Conservation (phyloP, 2,888 invertebrate genomes). For the Alcis repandata region DNA sequence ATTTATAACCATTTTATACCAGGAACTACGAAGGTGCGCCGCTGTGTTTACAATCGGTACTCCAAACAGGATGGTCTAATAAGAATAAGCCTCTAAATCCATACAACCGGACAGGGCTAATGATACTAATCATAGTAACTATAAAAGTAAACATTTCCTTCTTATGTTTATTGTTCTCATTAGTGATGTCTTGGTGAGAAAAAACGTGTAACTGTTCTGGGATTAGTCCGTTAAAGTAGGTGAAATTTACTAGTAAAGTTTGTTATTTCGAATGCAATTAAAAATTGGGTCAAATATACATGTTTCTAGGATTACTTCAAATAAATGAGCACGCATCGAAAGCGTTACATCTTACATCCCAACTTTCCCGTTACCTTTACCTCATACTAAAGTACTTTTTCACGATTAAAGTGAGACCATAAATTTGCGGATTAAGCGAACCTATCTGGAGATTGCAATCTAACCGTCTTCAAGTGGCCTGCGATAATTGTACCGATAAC, state of each 20-base stretch:
- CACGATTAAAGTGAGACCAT: conserved; percentile 76
- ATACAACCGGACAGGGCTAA: conserved; percentile 63
- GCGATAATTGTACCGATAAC: conserved; percentile 79
- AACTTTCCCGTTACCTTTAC: conserved; percentile 31
- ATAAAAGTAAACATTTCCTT: conserved; percentile 64
- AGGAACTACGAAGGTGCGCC: conserved; percentile 30
- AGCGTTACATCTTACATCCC: conserved; percentile 14
- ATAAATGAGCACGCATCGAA: conserved; percentile 9
- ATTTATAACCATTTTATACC: conserved; percentile 28
- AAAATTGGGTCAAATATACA: neutral
- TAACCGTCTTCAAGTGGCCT: conserved; percentile 69
- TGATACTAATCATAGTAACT: conserved; percentile 69
- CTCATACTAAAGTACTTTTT: conserved; percentile 59
- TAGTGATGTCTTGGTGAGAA: conserved; percentile 52
- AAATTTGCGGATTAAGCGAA: conserved; percentile 82
- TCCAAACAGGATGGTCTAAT: conserved; percentile 60
- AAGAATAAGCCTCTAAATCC: conserved; percentile 63
- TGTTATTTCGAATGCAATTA: neutral
- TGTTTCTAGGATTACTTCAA: neutral
- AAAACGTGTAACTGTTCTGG: conserved; percentile 39
- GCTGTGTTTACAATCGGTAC: conserved; percentile 47
- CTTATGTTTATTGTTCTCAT: conserved; percentile 54
- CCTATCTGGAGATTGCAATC: conserved; percentile 81
- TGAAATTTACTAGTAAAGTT: conserved; percentile 36
- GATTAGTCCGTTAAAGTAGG: conserved; percentile 37